Evolutionary conservation across 1,140 invertebrate species (phyloP), one percentile per base, ranked within the genome.

Genomic region (Phenacoccus solenopsis): DNA sequence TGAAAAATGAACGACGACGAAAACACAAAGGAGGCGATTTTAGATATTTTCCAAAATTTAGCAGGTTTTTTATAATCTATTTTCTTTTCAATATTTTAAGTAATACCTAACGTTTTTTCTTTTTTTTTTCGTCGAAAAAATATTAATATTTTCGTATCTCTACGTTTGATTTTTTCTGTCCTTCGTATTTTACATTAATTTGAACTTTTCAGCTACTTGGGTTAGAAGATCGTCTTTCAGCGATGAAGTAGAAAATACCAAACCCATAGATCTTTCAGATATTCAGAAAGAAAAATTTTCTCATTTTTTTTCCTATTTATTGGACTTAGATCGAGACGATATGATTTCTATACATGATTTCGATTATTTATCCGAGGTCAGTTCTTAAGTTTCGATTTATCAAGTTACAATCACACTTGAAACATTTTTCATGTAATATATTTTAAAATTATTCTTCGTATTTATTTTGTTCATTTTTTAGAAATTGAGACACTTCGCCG

Each of bases 241-340:
- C 71, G 85, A 87, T 72, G 79, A 84, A 70, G 79, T 80, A 70
- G 79, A 81, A 32, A 81, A 81, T 69, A 79, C 83, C 67, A 77
- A 77, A 0, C 74, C 81, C 13, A 79, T 81, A 2, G 75, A 78
- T 57, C 78, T 88, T 25, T 84, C 85, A 68, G 77, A 80, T 12
- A 81, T 85, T 28, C 87, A 88, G 75, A 81, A 80, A 27, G 84
- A 87, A 74, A 89, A 89, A 76, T 81, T 88, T 76, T 81, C 83
- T 0, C 82, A 88, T 70, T 88, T 88, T 76, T 88, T 89, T 76
- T 82, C 81, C 0, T 82, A 84, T 73, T 80, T 88, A 1, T 78
- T 88, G 38, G 87, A 89, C 75, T 84, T 86, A 73, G 87, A 88
- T 76, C 80, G 82, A 25, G 87, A 88, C 77, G 86, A 87, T 77